A percentile compares a stretch with the other conserved stretches of the same genome.
phyloP scores from a whole-genome alignment of 2,113 vertebrate species.

The Chaetorhynchus papuensis region DNA sequence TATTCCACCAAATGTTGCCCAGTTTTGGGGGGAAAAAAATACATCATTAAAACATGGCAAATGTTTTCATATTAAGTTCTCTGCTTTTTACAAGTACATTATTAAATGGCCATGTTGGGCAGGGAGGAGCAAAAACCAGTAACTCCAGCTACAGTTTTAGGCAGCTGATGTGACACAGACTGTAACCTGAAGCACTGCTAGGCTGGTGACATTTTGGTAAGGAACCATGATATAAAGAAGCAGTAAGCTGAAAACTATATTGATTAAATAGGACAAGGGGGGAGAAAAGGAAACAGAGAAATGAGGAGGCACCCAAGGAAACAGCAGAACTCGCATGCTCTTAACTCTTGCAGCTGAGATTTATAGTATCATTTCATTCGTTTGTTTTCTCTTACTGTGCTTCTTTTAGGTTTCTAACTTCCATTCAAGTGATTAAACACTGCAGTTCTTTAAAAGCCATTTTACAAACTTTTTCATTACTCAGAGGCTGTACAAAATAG shows the following conservation, averaged over 20 bases:
- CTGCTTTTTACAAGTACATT: background rate
- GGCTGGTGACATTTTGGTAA: background rate
- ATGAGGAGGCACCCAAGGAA: background rate
- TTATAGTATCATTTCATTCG: background rate
- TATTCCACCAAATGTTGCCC: background rate
- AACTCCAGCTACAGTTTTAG: background rate
- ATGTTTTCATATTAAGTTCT: background rate
- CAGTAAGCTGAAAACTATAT: background rate
- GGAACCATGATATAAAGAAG: background rate
- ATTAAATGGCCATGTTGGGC: background rate
- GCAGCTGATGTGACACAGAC: background rate
- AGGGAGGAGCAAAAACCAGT: background rate
- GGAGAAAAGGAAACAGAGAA: background rate
- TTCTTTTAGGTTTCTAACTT: background rate
- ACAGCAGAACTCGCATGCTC: background rate
- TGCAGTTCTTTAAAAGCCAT: background rate
- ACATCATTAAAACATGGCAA: background rate
- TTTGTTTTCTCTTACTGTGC: background rate
- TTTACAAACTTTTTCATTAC: background rate
- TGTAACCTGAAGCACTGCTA: background rate
- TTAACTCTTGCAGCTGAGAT: background rate
- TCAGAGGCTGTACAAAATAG: background rate
- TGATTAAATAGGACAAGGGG: background rate
- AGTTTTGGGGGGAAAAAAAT: accelerated
- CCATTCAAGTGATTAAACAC: background rate